These are phyloP conservation scores for Amiota communis DNA, from an alignment of 2,888 invertebrate genomes.

Conservation along the genomic window DNA sequence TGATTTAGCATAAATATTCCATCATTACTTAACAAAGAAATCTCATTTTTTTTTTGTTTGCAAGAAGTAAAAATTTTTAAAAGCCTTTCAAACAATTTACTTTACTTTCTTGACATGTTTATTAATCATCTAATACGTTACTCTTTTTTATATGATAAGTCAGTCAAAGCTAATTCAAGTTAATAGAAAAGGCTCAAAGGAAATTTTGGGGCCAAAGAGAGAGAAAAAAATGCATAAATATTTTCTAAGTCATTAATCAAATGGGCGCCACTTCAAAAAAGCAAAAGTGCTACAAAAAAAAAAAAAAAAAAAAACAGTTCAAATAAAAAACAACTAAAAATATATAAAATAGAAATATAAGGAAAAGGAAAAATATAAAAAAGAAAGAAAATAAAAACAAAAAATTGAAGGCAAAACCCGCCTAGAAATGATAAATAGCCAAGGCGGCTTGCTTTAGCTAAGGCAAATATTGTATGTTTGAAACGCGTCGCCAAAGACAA, in stretches of 20 bases:
- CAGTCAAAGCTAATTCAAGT: no score
- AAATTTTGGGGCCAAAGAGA: no score
- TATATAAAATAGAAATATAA: neutral
- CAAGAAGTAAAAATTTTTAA: no score
- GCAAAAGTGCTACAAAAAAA: neutral
- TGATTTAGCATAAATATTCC: no score
- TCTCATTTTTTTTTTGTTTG: no score
- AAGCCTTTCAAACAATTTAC: no score
- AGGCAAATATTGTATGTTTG: neutral
- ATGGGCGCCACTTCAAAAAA: conserved; percentile 14
- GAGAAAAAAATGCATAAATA: no score
- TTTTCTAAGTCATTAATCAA: neutral
- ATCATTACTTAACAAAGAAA: no score
- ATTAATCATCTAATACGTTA: no score
- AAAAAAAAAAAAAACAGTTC: neutral
- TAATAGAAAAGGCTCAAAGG: no score
- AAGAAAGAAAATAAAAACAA: neutral
- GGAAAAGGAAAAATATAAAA: neutral
- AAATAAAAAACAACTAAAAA: neutral
- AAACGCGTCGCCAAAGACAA: neutral
- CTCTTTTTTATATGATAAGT: neutral
- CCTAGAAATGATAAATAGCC: conserved; percentile 3
- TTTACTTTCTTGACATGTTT: no score
- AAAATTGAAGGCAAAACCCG: neutral
- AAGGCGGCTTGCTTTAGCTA: neutral